Conservation (phyloP, 2,113 vertebrate genomes). For the Corythaixoides concolor region DNA sequence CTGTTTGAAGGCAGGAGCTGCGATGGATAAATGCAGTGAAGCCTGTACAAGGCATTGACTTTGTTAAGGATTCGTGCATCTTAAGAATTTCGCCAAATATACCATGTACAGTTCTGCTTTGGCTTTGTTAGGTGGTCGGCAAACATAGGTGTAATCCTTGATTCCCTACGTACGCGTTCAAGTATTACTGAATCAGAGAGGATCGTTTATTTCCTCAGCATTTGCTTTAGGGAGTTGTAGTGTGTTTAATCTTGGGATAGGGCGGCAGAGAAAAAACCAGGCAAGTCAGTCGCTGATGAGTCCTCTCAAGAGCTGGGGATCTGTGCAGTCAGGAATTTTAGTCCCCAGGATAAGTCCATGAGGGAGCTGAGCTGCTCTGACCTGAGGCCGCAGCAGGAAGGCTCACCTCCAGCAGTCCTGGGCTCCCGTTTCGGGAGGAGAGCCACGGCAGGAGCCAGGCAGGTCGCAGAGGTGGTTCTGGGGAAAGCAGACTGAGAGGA, state of each 20-base stretch:
- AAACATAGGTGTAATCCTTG: not conserved
- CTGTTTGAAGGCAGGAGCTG: not conserved
- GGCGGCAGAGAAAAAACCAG: not conserved
- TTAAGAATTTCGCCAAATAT: not conserved
- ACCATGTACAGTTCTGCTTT: not conserved
- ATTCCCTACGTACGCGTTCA: accelerated
- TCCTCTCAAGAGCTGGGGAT: not conserved
- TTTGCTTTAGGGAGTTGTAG: not conserved
- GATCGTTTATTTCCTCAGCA: not conserved
- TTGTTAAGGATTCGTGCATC: not conserved
- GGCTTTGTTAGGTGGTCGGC: not conserved
- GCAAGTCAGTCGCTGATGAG: not conserved
- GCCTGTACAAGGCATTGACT: not conserved
- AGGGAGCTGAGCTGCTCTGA: not conserved
- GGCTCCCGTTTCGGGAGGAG: not conserved
- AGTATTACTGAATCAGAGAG: not conserved
- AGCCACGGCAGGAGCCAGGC: not conserved
- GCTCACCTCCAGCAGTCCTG: not conserved
- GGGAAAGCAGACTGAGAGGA: not conserved
- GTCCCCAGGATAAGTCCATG: not conserved
- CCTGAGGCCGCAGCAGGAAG: not conserved
- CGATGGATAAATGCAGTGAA: not conserved
- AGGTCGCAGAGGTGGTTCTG: not conserved
- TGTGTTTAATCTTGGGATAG: not conserved
- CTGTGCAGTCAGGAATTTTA: not conserved